A percentile compares a stretch with the other conserved stretches of the same genome.
phyloP scores from a whole-genome alignment of 1,140 invertebrate genomes.

The Armadillidium nasatum region DNA sequence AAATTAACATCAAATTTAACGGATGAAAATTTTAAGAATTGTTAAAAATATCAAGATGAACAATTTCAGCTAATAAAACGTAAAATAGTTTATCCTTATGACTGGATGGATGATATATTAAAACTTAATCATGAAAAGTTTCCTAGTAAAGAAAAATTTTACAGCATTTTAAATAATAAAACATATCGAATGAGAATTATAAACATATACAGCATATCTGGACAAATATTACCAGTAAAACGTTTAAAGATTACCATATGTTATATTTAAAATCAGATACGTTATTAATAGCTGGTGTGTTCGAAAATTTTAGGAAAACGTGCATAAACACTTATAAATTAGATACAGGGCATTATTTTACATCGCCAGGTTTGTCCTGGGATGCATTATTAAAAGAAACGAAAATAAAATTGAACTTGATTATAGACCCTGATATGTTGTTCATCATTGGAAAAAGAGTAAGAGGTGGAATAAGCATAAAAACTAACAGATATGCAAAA shows the following conservation, averaged over 20 bases:
- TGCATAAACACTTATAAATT: conserved; percentile 11
- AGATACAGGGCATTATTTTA: conserved; percentile 7
- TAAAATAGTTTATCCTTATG: conserved; percentile 1
- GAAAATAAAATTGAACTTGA: neutral
- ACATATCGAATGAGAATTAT: neutral
- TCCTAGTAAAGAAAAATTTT: neutral
- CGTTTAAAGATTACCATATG: conserved; percentile 5
- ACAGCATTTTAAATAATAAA: neutral
- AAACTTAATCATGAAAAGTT: neutral
- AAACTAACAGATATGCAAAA: conserved; percentile 12
- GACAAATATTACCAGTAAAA: neutral
- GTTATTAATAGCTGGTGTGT: neutral
- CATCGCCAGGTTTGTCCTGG: neutral
- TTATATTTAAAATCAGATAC: neutral
- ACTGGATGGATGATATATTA: neutral
- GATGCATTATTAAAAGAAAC: conserved; percentile 14
- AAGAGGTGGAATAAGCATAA: neutral
- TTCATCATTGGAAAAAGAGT: neutral
- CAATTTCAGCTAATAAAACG: neutral
- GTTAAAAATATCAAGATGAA: too few relatives aligned
- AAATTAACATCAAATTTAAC: too few relatives aligned
- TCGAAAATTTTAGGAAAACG: neutral
- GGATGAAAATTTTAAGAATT: too few relatives aligned
- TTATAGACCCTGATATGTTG: conserved; percentile 13
- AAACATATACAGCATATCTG: neutral